A percentile compares a stretch with the other conserved stretches of the same genome.
Conservation (phyloP, 2,797 vertebrate genomes). For the Poecilia picta region DNA sequence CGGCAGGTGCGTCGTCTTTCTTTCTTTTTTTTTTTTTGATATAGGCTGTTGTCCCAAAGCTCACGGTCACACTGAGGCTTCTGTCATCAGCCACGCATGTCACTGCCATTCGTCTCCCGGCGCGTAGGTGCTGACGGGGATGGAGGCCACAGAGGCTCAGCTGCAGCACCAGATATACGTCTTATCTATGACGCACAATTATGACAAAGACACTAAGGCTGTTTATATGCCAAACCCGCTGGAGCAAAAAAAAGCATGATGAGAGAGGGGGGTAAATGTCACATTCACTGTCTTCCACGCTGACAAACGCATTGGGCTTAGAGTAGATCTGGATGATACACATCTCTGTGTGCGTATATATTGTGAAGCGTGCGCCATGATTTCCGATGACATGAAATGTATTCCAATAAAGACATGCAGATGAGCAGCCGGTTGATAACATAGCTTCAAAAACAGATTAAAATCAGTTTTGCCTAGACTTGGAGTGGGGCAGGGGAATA, state of each 20-base stretch:
- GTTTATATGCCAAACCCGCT: slow-evolving; percentile 67
- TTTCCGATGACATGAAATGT: slow-evolving; percentile 60
- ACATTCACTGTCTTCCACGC: slow-evolving; percentile 31
- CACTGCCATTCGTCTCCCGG: slow-evolving; percentile 51
- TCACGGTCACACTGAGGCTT: slow-evolving; percentile 25
- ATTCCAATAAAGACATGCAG: slow-evolving; percentile 69
- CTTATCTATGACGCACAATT: slow-evolving; percentile 76
- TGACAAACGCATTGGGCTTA: slow-evolving; percentile 45
- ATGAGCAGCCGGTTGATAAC: slow-evolving; percentile 60
- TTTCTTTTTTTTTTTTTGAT: slow-evolving; percentile 21
- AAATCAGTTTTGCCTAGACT: slow-evolving; percentile 69
- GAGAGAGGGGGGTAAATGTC: slow-evolving; percentile 57
- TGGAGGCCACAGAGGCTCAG: slow-evolving; percentile 57
- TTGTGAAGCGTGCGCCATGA: slow-evolving; percentile 18
- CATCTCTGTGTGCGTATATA: slow-evolving; percentile 29
- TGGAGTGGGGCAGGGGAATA: slow-evolving; percentile 50
- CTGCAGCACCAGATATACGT: slow-evolving; percentile 70
- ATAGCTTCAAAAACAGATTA: slow-evolving; percentile 65
- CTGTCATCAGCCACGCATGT: slow-evolving; percentile 69
- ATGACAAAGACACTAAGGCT: slow-evolving; percentile 60
- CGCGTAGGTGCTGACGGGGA: slow-evolving; percentile 67
- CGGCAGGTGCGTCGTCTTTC: slow-evolving; percentile 15
- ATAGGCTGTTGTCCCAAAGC: slow-evolving; percentile 38
- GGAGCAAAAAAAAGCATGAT: slow-evolving; percentile 40
- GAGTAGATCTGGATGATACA: slow-evolving; percentile 43